Percentiles rank a stretch among this genome's conserved stretches.
These are phyloP conservation scores for Sebastes cheni DNA, from an alignment of 2,797 vertebrate genomes.

Conservation along the genomic window DNA sequence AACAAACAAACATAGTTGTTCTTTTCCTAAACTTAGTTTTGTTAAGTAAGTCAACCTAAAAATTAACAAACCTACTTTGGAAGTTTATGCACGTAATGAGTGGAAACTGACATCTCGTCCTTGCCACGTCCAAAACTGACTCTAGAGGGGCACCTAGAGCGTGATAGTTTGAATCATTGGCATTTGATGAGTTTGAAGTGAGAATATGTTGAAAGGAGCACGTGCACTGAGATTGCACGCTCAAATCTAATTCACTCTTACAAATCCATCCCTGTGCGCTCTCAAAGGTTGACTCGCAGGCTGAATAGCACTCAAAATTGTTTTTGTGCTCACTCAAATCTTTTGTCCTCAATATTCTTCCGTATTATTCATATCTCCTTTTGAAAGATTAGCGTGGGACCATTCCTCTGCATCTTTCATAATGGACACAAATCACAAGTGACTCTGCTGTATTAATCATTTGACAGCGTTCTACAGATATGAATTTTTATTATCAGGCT, in stretches of 20 bases:
- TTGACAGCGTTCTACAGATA: conserved; percentile 21
- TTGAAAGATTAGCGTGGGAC: conserved; percentile 13
- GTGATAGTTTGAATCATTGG: neutral
- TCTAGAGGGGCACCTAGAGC: neutral
- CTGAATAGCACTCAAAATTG: neutral
- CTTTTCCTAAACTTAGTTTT: neutral
- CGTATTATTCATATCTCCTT: conserved; percentile 16
- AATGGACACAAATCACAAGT: conserved; percentile 19
- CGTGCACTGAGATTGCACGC: neutral
- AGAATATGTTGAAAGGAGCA: neutral
- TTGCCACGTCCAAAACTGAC: neutral
- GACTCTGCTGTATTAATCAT: conserved; percentile 35
- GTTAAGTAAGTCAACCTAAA: neutral
- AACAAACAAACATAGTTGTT: too few relatives aligned
- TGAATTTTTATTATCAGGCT: conserved; percentile 27
- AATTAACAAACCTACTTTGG: neutral
- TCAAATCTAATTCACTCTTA: neutral
- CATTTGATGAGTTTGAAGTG: neutral
- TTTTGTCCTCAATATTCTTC: neutral
- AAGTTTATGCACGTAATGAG: neutral
- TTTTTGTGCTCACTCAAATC: neutral
- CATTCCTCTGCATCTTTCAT: conserved; percentile 8
- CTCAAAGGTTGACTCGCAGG: neutral
- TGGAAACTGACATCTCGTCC: neutral
- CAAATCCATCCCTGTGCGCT: neutral